These are phyloP conservation scores for Drosophila nannoptera DNA, from an alignment of 1,140 invertebrate genomes.

Conservation along the genomic window DNA sequence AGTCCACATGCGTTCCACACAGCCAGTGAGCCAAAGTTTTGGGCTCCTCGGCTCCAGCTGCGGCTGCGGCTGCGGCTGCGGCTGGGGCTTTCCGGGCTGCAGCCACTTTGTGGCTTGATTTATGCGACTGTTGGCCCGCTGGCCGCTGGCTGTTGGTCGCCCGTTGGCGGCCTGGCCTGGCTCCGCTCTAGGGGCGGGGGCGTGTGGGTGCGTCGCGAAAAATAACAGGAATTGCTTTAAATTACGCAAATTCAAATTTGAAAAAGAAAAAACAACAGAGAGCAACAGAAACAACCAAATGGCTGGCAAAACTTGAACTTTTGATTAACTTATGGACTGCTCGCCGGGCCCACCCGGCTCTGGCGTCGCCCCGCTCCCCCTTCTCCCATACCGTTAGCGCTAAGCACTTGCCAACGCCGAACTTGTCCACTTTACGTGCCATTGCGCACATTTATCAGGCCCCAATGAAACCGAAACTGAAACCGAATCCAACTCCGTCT, in stretches of 20 bases:
- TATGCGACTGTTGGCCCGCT: conserved; percentile 61
- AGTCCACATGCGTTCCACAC: conserved; percentile 46
- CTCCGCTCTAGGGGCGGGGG: conserved; percentile 26
- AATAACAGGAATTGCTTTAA: conserved; percentile 74
- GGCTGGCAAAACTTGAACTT: conserved; percentile 58
- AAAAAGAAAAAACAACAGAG: background rate
- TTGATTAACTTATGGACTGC: conserved; percentile 69
- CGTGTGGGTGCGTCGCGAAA: conserved; percentile 68
- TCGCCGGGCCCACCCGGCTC: conserved; percentile 2
- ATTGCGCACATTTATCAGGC: conserved; percentile 57
- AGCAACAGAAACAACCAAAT: conserved; percentile 35
- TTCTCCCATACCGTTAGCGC: conserved; percentile 46
- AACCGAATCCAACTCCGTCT: conserved; percentile 12
- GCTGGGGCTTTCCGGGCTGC: conserved; percentile 10
- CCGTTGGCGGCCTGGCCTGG: background rate
- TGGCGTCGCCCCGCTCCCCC: background rate
- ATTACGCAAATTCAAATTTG: conserved; percentile 66
- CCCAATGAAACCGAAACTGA: conserved; percentile 50
- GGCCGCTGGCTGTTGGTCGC: conserved; percentile 6
- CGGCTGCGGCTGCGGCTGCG: no score
- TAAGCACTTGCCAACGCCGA: conserved; percentile 36
- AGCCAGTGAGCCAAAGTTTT: background rate
- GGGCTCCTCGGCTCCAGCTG: background rate
- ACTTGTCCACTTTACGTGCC: conserved; percentile 66
- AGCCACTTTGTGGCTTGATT: conserved; percentile 71